Base-by-base conservation (phyloP, 2,888 invertebrate species). In the Tubulanus polymorphus region DNA sequence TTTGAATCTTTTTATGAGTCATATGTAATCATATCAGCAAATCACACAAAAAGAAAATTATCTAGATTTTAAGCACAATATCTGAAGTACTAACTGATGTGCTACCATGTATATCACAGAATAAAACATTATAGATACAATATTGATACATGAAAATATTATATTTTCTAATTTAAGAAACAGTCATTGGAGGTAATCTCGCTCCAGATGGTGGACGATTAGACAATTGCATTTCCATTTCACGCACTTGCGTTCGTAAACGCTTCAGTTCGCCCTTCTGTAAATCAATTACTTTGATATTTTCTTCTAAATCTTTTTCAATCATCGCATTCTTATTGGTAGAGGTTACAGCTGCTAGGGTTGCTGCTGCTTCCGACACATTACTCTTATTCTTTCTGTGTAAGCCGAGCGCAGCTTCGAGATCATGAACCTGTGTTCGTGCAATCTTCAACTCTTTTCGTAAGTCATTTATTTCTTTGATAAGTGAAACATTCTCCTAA, bases 381-480 rank as follows among this genome's bases (percentile, higher is more conserved):
- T 61, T 59, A n/a, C 57, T 63, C 54, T 72, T 67, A 48, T 70
- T 72, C 50, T 62, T 69, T 61, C 75, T 73, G 59, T 77, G 74
- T 10, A 77, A 67, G 12, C 78, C 77, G 48, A 79, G 69, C 2
- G 75, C 74, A 28, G 86, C 85, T 73, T 89, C 88, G 82, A 90
- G 85, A 72, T 88, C 86, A 59, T 83, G 82, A 63, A 88, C 86
- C 32, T 85, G 83, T n/a, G 83, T 82, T 10, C 86, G 82, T 15
- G 87, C 84, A 0, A 83, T 78, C 73, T 87, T 87, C 57, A 90
- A 76, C 72, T 88, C 87, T 27, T 83, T 83, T 30, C 90, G 84
- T 41, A 92, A 75, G 55, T 83, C 84, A 71, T 91, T 91, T 25
- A 91, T 85, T 77, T 93, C 92, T 1, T 85, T 83, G 30, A 92